Evolutionary conservation across 2,113 vertebrate genomes (phyloP), one percentile per base, ranked within the genome.

Genomic region (Urocolius indicus): DNA sequence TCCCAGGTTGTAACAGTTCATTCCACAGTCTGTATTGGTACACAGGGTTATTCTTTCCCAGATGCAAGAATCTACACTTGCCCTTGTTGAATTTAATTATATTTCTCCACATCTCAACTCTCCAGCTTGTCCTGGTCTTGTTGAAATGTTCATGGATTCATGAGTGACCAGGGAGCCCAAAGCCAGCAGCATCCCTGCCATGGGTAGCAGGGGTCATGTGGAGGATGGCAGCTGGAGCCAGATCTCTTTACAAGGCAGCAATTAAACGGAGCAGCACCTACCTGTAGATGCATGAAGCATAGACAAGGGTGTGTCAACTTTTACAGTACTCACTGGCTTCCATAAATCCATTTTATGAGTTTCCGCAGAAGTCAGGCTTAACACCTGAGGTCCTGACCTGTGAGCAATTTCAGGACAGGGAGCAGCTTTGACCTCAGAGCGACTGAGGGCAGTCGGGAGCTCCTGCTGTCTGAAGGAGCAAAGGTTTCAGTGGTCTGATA

Each of bases 371-470:
- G 76, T 61, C 63, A 74, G 63, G 74, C 55, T 93, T 73, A 81
- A 13, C 84, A 80, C 77, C 69, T 4, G 9, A 95, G 87, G 78
- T 65, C 91, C 69, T 86, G 87, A 97, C 89, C 81, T 5, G 4
- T 54, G 36, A 83, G 51, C 54, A 83, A 87, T 74, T 43, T 46
- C 59, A 84, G 81, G 52, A 49, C 77, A 89, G 52, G 83, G 87
- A 95, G 52, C 51, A 81, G 85, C 68, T 61, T 52, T 75, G 57
- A 74, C 36, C 79, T 92, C 65, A 29, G 36, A 58, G 36, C 0
- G 0, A 21, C 62, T 1, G 0, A 74, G 61, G 34, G 79, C 2
- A 0, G 3, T 3, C 6, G 0, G 82, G 63, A 86, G 61, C 76
- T 93, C 11, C 49, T 61, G 38, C 30, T 71, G 63, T 45, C 59